A percentile compares a stretch with the other conserved stretches of the same genome.
Conservation (phyloP, 2,888 invertebrate genomes). For the Drosophila nigritarsus region DNA sequence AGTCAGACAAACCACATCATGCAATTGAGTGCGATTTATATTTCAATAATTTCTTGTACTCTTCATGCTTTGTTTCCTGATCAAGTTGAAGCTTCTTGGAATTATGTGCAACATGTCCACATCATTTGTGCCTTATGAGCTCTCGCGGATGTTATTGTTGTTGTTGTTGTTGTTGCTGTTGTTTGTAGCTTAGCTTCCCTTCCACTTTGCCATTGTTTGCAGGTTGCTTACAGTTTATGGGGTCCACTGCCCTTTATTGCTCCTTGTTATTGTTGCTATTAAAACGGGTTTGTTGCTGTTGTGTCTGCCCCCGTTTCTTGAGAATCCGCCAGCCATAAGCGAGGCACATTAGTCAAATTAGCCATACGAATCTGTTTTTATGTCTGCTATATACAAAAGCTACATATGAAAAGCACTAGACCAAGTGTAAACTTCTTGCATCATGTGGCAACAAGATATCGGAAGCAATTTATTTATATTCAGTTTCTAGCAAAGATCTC, state of each 20-base stretch:
- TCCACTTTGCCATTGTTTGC: constrained; percentile 29
- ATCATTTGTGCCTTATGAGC: constrained; percentile 33
- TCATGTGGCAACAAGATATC: not conserved
- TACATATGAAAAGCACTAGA: not conserved
- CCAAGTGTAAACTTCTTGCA: not conserved
- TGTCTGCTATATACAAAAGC: not conserved
- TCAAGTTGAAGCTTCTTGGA: constrained; percentile 52
- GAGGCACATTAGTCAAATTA: constrained; percentile 22
- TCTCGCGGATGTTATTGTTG: constrained; percentile 14
- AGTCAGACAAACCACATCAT: constrained; percentile 15
- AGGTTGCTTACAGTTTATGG: constrained; percentile 18
- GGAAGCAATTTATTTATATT: not conserved
- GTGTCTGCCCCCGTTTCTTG: constrained; percentile 15
- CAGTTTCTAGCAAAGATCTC: not conserved
- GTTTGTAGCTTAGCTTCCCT: not conserved
- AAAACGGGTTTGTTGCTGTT: constrained; percentile 23
- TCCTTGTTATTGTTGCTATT: constrained; percentile 27
- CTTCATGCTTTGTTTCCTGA: constrained; percentile 1
- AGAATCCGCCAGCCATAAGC: constrained; percentile 15
- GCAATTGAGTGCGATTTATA: constrained; percentile 4
- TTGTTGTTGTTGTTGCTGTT: constrained; percentile 17
- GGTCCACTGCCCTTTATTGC: constrained; percentile 38
- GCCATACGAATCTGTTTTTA: not conserved
- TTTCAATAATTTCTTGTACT: constrained; percentile 11
- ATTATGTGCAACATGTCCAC: constrained; percentile 37